Evolutionary conservation across 1,140 invertebrate genomes (phyloP).

Genomic region (Centruroides vittatus): DNA sequence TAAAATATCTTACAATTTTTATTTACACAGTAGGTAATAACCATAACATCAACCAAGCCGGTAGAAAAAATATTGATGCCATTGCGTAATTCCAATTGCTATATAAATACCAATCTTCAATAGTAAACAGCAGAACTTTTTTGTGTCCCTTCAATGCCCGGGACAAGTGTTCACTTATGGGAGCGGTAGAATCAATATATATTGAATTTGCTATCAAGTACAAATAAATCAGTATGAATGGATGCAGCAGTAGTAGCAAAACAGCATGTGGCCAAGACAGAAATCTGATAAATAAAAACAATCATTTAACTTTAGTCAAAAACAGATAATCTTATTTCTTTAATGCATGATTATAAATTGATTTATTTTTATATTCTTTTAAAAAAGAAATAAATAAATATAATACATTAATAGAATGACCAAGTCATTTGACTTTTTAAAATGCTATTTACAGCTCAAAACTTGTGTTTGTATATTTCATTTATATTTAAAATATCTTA

Average conservation of each 20-base stretch:
- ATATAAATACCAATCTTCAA: constrained; percentile 65
- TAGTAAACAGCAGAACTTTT: constrained; percentile 57
- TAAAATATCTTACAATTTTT: no score
- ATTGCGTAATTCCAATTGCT: constrained; percentile 48
- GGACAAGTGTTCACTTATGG: constrained; percentile 29
- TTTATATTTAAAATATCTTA: no score
- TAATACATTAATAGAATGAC: no score
- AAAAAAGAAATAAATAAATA: no score
- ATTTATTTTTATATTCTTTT: no score
- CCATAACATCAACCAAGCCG: constrained; percentile 47
- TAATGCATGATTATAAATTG: no score
- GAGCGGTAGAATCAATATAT: constrained; percentile 41
- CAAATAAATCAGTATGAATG: constrained; percentile 43
- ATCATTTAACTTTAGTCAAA: no score
- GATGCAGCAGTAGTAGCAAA: constrained; percentile 51
- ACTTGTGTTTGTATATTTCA: no score
- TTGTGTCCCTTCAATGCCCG: constrained; percentile 48
- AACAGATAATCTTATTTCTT: no score
- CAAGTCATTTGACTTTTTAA: no score
- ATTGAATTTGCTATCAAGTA: constrained; percentile 38
- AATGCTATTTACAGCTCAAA: no score
- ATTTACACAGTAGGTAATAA: constrained; percentile 16
- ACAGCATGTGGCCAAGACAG: constrained; percentile 19
- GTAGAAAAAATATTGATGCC: constrained; percentile 38
- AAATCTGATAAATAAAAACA: constrained; percentile 10